Evolutionary conservation across 2,113 vertebrate genomes (phyloP).

Genomic region (Hemichromis elongatus): DNA sequence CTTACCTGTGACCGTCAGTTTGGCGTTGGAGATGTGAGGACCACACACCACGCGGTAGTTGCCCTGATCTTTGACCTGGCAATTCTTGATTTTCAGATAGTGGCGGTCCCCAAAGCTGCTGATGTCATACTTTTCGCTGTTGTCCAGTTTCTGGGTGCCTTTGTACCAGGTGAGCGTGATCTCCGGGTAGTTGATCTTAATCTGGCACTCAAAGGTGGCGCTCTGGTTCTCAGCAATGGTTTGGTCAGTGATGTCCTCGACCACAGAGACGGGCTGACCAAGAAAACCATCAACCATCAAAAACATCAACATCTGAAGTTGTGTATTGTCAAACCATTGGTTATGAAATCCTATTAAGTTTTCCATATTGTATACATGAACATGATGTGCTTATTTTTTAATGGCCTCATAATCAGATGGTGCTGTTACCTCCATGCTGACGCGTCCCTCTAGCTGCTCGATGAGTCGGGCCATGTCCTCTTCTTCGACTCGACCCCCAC

Average conservation of each 20-base stretch:
- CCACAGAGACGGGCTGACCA: constrained; percentile 84
- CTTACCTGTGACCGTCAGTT: constrained; percentile 88
- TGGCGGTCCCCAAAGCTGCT: constrained; percentile 81
- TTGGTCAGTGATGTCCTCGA: constrained; percentile 89
- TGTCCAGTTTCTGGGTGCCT: constrained; percentile 89
- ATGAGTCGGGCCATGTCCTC: constrained; percentile 89
- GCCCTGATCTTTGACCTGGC: constrained; percentile 85
- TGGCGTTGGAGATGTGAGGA: constrained; percentile 92
- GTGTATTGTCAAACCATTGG: background rate
- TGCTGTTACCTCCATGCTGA: constrained; percentile 33
- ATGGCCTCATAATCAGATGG: background rate
- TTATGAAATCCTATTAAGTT: background rate
- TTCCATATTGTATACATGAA: background rate
- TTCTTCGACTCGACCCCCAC: constrained; percentile 76
- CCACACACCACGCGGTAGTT: constrained; percentile 94
- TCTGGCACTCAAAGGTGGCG: constrained; percentile 86
- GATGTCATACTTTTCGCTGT: constrained; percentile 85
- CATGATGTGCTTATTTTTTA: background rate
- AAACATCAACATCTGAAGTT: background rate
- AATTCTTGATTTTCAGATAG: constrained; percentile 82
- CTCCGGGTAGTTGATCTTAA: constrained; percentile 96
- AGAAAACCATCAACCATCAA: background rate
- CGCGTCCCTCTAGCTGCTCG: constrained; percentile 54
- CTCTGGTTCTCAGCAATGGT: constrained; percentile 77
- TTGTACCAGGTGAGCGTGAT: constrained; percentile 96